Evolutionary conservation across 2,113 vertebrate genomes (phyloP).

Genomic region (Vidua chalybeata): DNA sequence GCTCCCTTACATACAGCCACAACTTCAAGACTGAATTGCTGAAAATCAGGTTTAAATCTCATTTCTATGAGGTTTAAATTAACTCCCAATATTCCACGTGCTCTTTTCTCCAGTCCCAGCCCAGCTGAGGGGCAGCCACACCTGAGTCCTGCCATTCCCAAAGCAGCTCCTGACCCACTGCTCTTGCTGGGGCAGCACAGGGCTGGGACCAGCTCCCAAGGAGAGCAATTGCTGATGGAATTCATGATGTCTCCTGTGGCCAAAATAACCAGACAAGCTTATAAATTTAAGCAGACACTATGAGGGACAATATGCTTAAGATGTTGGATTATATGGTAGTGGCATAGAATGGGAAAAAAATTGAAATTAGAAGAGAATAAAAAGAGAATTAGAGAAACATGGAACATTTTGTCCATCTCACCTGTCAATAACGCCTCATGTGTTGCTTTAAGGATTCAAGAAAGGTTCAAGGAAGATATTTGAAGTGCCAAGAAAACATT

Average conservation of each 20-base stretch:
- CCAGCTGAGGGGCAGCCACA: not conserved
- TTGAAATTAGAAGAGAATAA: not conserved
- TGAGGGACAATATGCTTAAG: not conserved
- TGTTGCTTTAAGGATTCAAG: not conserved
- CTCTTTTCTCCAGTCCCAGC: not conserved
- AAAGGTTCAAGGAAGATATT: not conserved
- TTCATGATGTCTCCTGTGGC: not conserved
- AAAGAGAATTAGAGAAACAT: not conserved
- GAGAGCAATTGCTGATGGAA: not conserved
- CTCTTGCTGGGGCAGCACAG: not conserved
- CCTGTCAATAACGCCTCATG: not conserved
- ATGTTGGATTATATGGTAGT: not conserved
- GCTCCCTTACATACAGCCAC: accelerated
- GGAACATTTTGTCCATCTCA: not conserved
- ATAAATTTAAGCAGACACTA: not conserved
- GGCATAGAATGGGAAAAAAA: not conserved
- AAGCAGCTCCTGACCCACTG: not conserved
- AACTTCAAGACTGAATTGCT: not conserved
- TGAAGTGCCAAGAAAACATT: not conserved
- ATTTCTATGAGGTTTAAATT: not conserved
- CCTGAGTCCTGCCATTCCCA: not conserved
- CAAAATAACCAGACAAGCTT: not conserved
- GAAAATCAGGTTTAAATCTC: not conserved
- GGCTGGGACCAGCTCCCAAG: not conserved
- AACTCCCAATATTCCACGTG: accelerated